Base-by-base conservation (phyloP, 2,888 invertebrate species). In the Rhagium mordax region DNA sequence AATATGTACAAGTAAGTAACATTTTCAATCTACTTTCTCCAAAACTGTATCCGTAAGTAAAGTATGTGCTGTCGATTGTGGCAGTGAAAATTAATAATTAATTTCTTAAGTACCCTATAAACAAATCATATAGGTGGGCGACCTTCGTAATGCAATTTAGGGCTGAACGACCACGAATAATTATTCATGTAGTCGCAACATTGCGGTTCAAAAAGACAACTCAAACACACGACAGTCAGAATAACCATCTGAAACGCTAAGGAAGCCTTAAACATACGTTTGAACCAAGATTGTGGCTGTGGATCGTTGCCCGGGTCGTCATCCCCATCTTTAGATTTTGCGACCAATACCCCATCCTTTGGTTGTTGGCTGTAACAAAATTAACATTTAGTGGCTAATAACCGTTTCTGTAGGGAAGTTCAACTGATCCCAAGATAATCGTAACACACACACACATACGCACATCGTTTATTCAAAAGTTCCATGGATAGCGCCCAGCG, bases 131-230 rank as follows among this genome's bases (percentile, higher is more conserved):
- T 92, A 7, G 96, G 95, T 10, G 95, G 95, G 76, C 95, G 95
- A 74, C 93, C 91, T n/a, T 95, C 92, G 86, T 95, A 95, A 81
- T 94, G 92, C 70, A 96, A 89, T 83, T 95, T 94, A 4, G 95
- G 95, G n/a, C 93, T 92, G 49, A 95, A 88, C 0, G 94, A 93
- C 82, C 94, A 90, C 65, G 93, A 93, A 77, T 94, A 91, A 69
- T 93, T 94, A 88, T 95, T 94, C 82, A 94, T 90, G 69, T 93
- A 91, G 85, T 95, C 94, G 87, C 95, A 95, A 87, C 95, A 95
- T 61, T 93, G 91, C 0, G 94, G 94, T 5, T 94, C 94, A 18
- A 94, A 90, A 48, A 94, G 89, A 88, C 93, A 95, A 13, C 94
- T 94, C 67, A 94, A 90, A 75, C 94, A 92, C 62, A 95, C 90